Evolutionary conservation across 2,797 vertebrate species (phyloP), one percentile per base, ranked within the genome.

Genomic region (Propithecus deckenii): DNA sequence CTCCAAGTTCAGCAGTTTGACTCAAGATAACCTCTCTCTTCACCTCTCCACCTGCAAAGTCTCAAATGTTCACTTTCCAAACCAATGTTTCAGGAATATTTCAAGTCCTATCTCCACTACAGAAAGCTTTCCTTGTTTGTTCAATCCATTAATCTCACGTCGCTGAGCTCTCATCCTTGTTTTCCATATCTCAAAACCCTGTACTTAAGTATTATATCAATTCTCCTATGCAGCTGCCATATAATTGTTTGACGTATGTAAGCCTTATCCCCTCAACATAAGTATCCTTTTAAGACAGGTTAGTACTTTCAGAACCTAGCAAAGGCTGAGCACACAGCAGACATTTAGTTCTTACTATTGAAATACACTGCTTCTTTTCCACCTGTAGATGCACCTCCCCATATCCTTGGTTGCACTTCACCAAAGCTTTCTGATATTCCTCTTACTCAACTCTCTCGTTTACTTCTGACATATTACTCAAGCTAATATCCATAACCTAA

Each of bases 201-300:
- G 28, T n/a, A 95, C 41, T 46, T 61, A 78, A 79, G 41, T 71
- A 59, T 11, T 59, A 59, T 25, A 48, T 5, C 67, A 92, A 87
- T 17, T 55, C 72, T 52, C 18, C 43, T 10, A 94, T 8, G 32
- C 46, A 80, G 71, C 28, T 87, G 35, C 35, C 72, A 89, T 74
- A 4, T 59, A 87, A 87, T 22, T 78, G 41, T 55, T 85, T 72
- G 86, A 85, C 3, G 14, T 17, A 74, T n/a, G 9, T 48, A 67
- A 85, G 59, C 25, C 25, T 69, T 80, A 63, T 61, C 17, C 75
- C 38, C 35, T n/a, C 32, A 86, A 92, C 5, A 14, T 11, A 38
- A 72, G 41, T 48, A 89, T 55, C 55, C 85, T 92, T 92, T 85
- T 52, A 71, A 85, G 76, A 93, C 85, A 97, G 55, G 14, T 38